A percentile compares a stretch with the other conserved stretches of the same genome.
phyloP scores from a whole-genome alignment of 2,888 invertebrate species.

The Abrostola tripartita region DNA sequence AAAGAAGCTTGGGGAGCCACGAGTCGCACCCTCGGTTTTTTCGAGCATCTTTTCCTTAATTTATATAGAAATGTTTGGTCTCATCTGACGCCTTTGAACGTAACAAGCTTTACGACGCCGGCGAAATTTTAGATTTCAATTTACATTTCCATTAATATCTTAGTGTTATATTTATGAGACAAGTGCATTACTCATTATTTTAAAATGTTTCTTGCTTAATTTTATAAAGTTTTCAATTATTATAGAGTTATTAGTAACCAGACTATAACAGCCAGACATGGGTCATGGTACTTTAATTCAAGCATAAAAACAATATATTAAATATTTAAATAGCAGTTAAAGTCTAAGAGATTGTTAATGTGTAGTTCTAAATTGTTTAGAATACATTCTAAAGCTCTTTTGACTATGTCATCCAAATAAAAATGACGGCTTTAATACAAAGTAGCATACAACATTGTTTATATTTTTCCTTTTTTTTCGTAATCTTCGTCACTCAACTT shows the following conservation, averaged over 20 bases:
- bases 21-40: constrained; percentile 80
- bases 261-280: too few relatives aligned
- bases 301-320: too few relatives aligned
- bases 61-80: constrained; percentile 87
- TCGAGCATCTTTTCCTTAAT: constrained; percentile 86
- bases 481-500: constrained; percentile 41
- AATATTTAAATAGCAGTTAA: too few relatives aligned
- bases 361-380: too few relatives aligned
- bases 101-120: constrained; percentile 70
- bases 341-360: too few relatives aligned
- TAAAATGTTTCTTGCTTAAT: not conserved
- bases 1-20: constrained; percentile 83
- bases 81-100: constrained; percentile 80
- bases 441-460: not conserved
- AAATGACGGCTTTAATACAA: too few relatives aligned
- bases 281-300: too few relatives aligned
- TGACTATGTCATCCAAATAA: too few relatives aligned
- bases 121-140: constrained; percentile 68
- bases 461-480: not conserved
- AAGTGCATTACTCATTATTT: constrained; percentile 17
- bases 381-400: too few relatives aligned
- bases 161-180: constrained; percentile 22
- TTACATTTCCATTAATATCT: constrained; percentile 55
- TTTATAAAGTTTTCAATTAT: too few relatives aligned
- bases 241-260: too few relatives aligned